Percentiles rank a stretch among this genome's conserved stretches.
Conservation (phyloP, 1,140 invertebrate genomes). For the Trinorchestia longiramus region DNA sequence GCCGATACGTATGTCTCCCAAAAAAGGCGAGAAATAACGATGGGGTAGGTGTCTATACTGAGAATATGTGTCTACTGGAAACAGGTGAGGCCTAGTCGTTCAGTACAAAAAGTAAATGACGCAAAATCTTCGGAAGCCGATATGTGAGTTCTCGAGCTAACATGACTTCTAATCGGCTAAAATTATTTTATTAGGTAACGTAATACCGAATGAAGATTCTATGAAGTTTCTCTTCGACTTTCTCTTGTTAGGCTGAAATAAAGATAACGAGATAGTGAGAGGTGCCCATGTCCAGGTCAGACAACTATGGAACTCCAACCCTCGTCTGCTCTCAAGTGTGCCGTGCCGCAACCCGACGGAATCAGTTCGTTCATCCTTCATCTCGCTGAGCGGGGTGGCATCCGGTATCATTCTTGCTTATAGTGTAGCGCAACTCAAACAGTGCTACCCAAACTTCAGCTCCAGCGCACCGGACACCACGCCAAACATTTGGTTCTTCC, state of each 20-base stretch:
- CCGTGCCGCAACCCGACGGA: slow-evolving; percentile 61
- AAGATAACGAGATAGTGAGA: neutral
- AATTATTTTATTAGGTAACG: too few species aligned
- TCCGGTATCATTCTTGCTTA: slow-evolving; percentile 66
- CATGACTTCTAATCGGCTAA: too few species aligned
- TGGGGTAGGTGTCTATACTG: too few species aligned
- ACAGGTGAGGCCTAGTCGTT: too few species aligned
- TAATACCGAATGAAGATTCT: too few species aligned
- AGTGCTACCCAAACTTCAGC: slow-evolving; percentile 60
- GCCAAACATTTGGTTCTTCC: slow-evolving; percentile 65
- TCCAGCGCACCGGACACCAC: slow-evolving; percentile 7
- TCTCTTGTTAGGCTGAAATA: neutral
- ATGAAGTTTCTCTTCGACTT: too few species aligned
- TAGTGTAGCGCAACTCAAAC: slow-evolving; percentile 62
- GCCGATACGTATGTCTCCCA: too few species aligned
- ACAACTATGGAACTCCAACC: slow-evolving; percentile 66
- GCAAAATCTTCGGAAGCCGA: too few species aligned
- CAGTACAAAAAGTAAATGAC: too few species aligned
- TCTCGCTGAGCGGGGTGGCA: slow-evolving; percentile 65
- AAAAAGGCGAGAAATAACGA: too few species aligned
- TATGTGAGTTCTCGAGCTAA: too few species aligned
- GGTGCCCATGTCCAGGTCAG: slow-evolving; percentile 59
- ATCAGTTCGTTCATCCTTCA: slow-evolving; percentile 64
- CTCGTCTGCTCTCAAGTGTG: slow-evolving; percentile 63
- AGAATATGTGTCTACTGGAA: too few species aligned